Base-by-base conservation (phyloP, 2,113 vertebrate genomes). In the Chamaea fasciata region DNA sequence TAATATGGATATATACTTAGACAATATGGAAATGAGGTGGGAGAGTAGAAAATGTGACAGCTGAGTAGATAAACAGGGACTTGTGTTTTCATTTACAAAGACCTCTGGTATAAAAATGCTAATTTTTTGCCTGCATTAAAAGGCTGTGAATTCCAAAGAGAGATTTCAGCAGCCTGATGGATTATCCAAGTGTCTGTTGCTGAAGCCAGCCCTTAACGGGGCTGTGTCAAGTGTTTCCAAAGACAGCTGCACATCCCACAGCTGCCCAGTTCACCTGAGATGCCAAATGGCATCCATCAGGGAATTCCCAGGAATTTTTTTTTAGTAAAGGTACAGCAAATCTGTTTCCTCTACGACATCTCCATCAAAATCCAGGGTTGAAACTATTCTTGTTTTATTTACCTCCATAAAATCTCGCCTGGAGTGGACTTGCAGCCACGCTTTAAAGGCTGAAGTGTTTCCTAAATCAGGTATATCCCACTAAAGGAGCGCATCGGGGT, bases 51-150 rank as follows among this genome's bases (percentile, higher is more conserved):
- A 95, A 91, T 85, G 87, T 82, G 67, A 84, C 65, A 82, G 89
- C 35, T 87, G 77, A 92, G 63, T 49, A 89, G 94, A 94, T 92
- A 92, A 95, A 92, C 57, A 79, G 0, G 74, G 89, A 74, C 65
- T 55, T 83, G 21, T 78, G 53, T 87, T 96, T 94, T 87, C 44
- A 70, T 89, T 95, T 90, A 76, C 65, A 59, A 81, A 94, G 83
- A 87, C 52, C 69, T 89, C 37, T 50, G 39, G 65, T 82, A 87
- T 35, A 70, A 30, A 95, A 93, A 87, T 59, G 80, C 56, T 84
- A 87, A 91, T 89, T 91, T 75, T 59, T 55, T 92, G 82, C 50
- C 60, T 71, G 20, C 69, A 11, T 71, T 52, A 12, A 53, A 30
- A 84, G 49, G 42, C 52, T 79, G 89, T 69, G 92, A 82, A 79